Percentiles rank a stretch among this genome's conserved stretches.
Conservation (phyloP, 2,797 vertebrate species). For the Paramormyrops hopkinsi region DNA sequence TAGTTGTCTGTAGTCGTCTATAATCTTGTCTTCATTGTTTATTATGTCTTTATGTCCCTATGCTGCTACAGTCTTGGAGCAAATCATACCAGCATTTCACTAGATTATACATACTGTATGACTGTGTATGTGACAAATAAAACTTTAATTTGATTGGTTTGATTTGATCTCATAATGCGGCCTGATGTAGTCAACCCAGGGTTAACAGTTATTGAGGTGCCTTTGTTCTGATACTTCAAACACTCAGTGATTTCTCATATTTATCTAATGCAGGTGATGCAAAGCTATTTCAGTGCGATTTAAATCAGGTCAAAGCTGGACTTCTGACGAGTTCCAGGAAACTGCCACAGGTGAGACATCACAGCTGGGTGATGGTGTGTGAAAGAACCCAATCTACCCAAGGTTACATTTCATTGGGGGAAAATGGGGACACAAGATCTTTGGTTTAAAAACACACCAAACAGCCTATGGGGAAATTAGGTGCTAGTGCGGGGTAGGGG, state of each 20-base stretch:
- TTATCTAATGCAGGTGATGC: constrained; percentile 47
- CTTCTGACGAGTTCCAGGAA: background rate
- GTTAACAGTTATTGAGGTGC: background rate
- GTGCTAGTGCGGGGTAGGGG: background rate
- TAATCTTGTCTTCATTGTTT: background rate
- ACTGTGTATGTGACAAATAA: background rate
- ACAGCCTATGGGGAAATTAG: background rate
- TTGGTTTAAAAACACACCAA: background rate
- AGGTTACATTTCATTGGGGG: background rate
- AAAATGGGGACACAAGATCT: background rate
- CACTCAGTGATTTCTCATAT: constrained; percentile 44
- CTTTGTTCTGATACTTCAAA: constrained; percentile 43
- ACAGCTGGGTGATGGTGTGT: constrained; percentile 10
- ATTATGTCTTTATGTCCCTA: background rate
- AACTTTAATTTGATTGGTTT: background rate
- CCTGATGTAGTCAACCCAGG: constrained; percentile 30
- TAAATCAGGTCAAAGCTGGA: constrained; percentile 17
- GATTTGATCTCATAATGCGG: constrained; percentile 41
- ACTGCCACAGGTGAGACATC: background rate
- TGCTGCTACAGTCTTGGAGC: background rate
- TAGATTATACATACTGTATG: background rate
- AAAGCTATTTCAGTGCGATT: background rate
- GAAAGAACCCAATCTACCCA: background rate
- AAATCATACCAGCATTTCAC: background rate
- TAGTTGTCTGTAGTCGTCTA: background rate